Conservation (phyloP, 23 tunicate species). For the Styela clava region DNA sequence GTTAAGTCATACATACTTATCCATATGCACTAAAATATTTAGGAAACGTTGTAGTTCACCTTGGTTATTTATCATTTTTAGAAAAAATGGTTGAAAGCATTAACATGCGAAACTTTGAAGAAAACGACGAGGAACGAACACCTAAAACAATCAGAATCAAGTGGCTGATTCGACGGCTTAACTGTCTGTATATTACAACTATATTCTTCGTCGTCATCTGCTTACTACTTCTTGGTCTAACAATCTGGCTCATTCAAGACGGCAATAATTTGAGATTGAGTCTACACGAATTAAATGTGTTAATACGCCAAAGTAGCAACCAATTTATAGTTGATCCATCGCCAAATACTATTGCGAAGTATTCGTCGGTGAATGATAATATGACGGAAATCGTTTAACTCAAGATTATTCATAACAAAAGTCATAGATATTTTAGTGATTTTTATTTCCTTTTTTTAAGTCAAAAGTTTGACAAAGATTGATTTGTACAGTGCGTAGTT, state of each 20-base stretch:
- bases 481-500: too few species aligned
- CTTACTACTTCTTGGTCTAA: background rate
- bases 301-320: background rate
- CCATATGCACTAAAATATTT: too few species aligned
- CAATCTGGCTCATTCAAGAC: background rate
- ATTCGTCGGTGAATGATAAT: background rate
- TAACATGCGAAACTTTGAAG: conserved; percentile 15
- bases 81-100: conserved; percentile 11
- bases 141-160: background rate
- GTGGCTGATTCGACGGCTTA: background rate
- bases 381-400: background rate
- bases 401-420: too few species aligned
- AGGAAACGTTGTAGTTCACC: too few species aligned
- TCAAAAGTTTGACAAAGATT: too few species aligned
- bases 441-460: too few species aligned
- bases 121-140: background rate
- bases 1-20: too few species aligned
- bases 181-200: background rate
- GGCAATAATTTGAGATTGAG: background rate
- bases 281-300: background rate
- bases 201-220: background rate
- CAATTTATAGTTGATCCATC: background rate
- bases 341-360: too few species aligned
- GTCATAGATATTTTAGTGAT: too few species aligned
- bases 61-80: background rate